Conservation (phyloP, 1,140 invertebrate genomes). For the Solenopsis invicta region DNA sequence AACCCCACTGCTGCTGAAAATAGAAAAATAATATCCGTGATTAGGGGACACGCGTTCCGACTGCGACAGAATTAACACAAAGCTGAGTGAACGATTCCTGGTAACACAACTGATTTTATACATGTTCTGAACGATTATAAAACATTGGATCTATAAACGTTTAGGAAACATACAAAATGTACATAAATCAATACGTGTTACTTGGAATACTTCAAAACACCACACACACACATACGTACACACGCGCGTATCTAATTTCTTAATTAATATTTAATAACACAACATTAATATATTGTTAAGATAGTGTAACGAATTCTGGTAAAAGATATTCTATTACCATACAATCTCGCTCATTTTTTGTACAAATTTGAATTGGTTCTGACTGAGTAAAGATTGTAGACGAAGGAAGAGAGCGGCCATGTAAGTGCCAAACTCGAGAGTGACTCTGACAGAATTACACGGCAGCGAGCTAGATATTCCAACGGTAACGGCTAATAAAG, state of each 20-base stretch:
- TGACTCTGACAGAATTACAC: slow-evolving; percentile 35
- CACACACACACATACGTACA: not conserved
- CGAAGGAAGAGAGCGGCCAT: slow-evolving; percentile 40
- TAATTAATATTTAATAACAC: not conserved
- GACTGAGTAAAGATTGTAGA: slow-evolving; percentile 9
- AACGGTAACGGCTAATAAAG: slow-evolving; percentile 31
- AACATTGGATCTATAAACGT: no score
- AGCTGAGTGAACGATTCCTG: not conserved
- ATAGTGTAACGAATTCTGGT: not conserved
- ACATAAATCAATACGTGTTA: no score
- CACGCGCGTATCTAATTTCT: not conserved
- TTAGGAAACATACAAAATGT: no score
- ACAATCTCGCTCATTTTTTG: not conserved
- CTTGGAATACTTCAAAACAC: not conserved
- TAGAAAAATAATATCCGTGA: not conserved
- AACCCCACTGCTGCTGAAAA: slow-evolving; percentile 89
- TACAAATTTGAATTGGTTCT: not conserved
- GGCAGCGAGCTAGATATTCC: slow-evolving; percentile 21
- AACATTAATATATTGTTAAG: not conserved
- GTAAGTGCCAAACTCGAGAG: slow-evolving; percentile 21
- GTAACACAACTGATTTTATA: no score
- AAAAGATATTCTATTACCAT: slow-evolving; percentile 1
- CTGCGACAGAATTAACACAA: not conserved
- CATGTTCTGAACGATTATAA: no score
- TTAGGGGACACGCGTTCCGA: not conserved